Conservation (phyloP, 2,888 invertebrate species). For the Xylophagus ater region DNA sequence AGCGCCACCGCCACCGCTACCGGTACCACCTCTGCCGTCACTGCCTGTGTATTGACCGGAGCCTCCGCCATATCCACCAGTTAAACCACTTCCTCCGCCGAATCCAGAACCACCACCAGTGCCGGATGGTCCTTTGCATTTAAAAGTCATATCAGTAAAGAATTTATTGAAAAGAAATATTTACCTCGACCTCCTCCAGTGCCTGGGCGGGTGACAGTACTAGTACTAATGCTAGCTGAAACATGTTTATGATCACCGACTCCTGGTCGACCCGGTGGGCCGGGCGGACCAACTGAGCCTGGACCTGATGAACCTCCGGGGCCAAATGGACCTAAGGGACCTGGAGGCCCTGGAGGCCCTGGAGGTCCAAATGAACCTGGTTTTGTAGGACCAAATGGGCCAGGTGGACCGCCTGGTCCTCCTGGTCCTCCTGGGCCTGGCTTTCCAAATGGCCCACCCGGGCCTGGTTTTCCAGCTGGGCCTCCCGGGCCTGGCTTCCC, state of each 20-base stretch:
- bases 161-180: no score
- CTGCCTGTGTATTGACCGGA: background rate
- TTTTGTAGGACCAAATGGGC: conserved; percentile 20
- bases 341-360: conserved; percentile 27
- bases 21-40: background rate
- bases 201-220: no score
- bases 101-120: conserved; percentile 3
- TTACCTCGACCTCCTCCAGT: background rate
- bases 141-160: no score
- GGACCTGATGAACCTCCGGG: conserved; percentile 39
- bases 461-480: background rate
- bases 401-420: conserved; percentile 35
- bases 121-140: background rate
- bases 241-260: conserved; percentile 3
- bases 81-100: background rate
- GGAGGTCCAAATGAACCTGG: conserved; percentile 21
- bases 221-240: no score
- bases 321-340: conserved; percentile 32
- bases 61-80: conserved; percentile 1
- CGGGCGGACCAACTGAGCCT: conserved; percentile 17
- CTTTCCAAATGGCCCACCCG: background rate
- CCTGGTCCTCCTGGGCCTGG: conserved; percentile 30
- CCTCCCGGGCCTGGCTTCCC: background rate
- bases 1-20: conserved; percentile 7
- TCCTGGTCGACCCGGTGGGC: conserved; percentile 23